Percentiles rank a stretch among this genome's conserved stretches.
Conservation (phyloP, 2,113 vertebrate genomes). For the Ondatra zibethicus region DNA sequence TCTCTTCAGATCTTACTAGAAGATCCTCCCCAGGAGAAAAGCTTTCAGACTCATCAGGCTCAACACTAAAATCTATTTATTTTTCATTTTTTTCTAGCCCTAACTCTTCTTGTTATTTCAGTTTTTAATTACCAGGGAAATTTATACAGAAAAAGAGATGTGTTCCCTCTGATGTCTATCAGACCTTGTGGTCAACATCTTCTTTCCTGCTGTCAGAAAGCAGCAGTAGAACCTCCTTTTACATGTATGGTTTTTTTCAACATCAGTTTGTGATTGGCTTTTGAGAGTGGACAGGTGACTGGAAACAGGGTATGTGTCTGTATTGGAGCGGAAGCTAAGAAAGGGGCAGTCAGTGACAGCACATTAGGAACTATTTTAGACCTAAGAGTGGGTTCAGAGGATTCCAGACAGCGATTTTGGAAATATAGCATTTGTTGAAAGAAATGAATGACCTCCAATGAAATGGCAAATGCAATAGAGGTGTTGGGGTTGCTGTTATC, state of each 20-base stretch:
- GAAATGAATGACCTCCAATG: neutral
- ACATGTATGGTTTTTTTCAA: neutral
- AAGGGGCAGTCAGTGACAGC: rapidly evolving
- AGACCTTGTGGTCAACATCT: neutral
- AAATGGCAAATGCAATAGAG: neutral
- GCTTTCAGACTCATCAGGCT: conserved; percentile 56
- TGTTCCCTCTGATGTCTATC: neutral
- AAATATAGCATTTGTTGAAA: neutral
- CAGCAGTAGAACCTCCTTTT: neutral
- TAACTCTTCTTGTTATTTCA: conserved; percentile 59
- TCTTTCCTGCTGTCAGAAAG: conserved; percentile 17
- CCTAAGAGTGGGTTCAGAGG: neutral
- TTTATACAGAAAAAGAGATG: conserved; percentile 35
- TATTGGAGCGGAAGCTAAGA: rapidly evolving
- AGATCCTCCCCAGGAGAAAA: conserved; percentile 50
- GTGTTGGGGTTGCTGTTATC: neutral
- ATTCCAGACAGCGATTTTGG: neutral
- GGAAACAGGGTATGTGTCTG: neutral
- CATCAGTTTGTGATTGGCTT: neutral
- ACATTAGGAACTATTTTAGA: neutral
- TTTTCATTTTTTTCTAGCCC: conserved; percentile 62
- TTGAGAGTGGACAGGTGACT: neutral
- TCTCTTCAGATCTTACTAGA: conserved; percentile 68
- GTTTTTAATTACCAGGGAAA: conserved; percentile 61
- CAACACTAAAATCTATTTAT: conserved; percentile 49